These are phyloP conservation scores for Ichneumoninae sp. DNA, from an alignment of 2,888 invertebrate species.

Conservation along the genomic window DNA sequence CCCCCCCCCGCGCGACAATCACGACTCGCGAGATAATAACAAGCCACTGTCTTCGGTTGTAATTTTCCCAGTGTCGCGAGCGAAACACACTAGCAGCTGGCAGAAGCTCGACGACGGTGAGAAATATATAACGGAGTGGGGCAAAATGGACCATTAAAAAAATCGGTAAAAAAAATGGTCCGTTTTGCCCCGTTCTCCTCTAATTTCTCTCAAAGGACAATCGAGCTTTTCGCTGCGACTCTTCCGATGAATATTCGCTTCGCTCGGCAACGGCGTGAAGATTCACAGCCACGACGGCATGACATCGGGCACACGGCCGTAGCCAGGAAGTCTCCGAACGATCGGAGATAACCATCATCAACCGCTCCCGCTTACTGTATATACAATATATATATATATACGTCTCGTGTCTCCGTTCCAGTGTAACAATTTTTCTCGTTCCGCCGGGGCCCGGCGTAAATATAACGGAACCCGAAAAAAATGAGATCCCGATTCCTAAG, in stretches of 20 bases:
- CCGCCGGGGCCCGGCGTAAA: slow-evolving; percentile 4
- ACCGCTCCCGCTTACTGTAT: slow-evolving; percentile 22
- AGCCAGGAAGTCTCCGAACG: slow-evolving; percentile 36
- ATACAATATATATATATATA: slow-evolving; percentile 1
- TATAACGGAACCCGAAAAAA: slow-evolving; percentile 51
- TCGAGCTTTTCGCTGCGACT: not conserved
- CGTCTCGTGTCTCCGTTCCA: slow-evolving; percentile 18
- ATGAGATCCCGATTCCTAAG: slow-evolving; percentile 18
- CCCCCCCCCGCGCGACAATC: not conserved
- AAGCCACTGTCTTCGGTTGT: slow-evolving; percentile 27
- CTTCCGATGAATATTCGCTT: not conserved
- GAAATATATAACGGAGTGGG: not conserved
- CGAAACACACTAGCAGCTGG: not conserved
- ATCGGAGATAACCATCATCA: slow-evolving; percentile 45
- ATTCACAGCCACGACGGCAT: not conserved
- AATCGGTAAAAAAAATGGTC: not conserved
- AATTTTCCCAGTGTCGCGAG: slow-evolving; percentile 48
- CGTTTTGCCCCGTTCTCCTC: not conserved
- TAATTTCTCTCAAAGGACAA: not conserved
- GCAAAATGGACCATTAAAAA: not conserved
- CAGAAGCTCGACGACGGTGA: not conserved
- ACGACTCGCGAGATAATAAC: slow-evolving; percentile 42
- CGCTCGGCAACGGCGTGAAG: not conserved
- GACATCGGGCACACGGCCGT: slow-evolving; percentile 1
- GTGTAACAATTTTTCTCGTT: slow-evolving; percentile 35